A percentile compares a stretch with the other conserved stretches of the same genome.
These are phyloP conservation scores for Benitochromis conjunctus DNA, from an alignment of 2,113 vertebrate species.

Conservation along the genomic window DNA sequence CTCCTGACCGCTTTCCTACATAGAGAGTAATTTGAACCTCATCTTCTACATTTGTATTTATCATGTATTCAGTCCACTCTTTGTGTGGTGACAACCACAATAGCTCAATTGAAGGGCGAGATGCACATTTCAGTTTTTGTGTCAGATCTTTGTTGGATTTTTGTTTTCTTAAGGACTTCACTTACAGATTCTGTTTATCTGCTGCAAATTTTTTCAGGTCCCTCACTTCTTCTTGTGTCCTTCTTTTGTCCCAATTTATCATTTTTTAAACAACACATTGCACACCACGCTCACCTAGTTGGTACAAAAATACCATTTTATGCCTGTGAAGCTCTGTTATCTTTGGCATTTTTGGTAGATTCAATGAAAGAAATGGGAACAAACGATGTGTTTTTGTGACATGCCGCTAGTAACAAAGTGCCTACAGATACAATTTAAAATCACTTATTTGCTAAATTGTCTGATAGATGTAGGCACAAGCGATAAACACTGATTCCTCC, in stretches of 20 bases:
- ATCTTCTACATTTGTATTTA: neutral
- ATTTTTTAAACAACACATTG: neutral
- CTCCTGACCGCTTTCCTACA: neutral
- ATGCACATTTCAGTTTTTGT: neutral
- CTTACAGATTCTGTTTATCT: neutral
- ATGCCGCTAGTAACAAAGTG: neutral
- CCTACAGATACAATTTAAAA: neutral
- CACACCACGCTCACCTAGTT: neutral
- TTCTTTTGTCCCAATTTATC: neutral
- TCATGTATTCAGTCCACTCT: neutral
- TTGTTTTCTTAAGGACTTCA: neutral
- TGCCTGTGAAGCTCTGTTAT: neutral
- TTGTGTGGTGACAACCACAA: neutral
- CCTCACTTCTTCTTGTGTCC: neutral
- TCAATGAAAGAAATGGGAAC: neutral
- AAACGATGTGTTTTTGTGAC: neutral
- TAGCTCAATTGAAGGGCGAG: neutral
- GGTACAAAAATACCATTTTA: neutral
- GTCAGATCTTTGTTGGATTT: neutral
- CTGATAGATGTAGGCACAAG: neutral
- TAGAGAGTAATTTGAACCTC: neutral
- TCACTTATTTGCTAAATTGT: neutral
- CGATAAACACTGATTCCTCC: neutral
- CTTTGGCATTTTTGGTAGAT: neutral
- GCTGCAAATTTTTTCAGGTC: neutral